Evolutionary conservation across 2,113 vertebrate species (phyloP).

Genomic region (Hippocampus abdominalis): DNA sequence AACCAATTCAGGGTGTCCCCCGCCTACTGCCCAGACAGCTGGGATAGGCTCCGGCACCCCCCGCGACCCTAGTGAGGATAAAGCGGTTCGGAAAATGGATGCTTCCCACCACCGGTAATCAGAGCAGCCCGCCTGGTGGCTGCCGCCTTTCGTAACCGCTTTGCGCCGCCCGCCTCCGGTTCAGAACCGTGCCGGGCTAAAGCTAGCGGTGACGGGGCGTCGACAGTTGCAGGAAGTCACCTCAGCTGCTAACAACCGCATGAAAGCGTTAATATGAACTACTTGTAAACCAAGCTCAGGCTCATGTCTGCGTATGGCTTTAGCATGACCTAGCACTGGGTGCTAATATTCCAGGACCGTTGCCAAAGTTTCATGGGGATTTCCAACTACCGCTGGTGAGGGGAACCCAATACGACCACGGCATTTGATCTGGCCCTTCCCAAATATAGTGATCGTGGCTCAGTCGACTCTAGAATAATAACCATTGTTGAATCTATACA

Average conservation of each 20-base stretch:
- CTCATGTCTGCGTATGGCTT: neutral
- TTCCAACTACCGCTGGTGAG: neutral
- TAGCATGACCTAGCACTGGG: neutral
- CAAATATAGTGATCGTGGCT: neutral
- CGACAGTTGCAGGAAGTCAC: constrained; percentile 17
- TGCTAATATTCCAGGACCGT: too few species aligned
- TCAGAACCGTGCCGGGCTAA: constrained; percentile 17
- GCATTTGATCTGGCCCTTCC: neutral
- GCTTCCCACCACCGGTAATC: neutral
- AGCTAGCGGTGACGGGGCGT: constrained; percentile 18
- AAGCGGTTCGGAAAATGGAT: too few species aligned
- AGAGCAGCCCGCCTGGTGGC: neutral
- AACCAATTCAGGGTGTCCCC: too few species aligned
- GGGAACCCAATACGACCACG: neutral
- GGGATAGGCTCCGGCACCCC: too few species aligned
- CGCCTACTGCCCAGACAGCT: too few species aligned
- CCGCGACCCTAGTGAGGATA: too few species aligned
- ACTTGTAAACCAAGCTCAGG: neutral
- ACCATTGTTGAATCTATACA: too few species aligned
- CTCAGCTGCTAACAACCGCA: constrained; percentile 18
- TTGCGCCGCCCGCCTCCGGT: constrained; percentile 6
- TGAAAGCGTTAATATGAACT: constrained; percentile 28
- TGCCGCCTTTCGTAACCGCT: constrained; percentile 22
- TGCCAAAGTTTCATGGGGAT: neutral
- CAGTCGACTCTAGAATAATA: neutral